These are phyloP conservation scores for Acronicta alni DNA, from an alignment of 2,888 invertebrate genomes.

Conservation along the genomic window DNA sequence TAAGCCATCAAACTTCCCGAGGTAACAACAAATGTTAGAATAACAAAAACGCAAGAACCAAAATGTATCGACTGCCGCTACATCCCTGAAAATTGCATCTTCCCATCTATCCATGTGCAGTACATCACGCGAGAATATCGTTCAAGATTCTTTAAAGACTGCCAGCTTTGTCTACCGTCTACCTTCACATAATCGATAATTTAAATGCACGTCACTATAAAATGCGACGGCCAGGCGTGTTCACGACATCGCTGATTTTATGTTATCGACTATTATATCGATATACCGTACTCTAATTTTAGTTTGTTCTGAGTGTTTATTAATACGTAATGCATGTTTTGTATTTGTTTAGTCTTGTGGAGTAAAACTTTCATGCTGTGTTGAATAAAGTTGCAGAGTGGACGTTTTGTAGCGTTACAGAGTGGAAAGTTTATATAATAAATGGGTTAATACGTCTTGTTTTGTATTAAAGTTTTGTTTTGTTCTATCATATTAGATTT, in stretches of 20 bases:
- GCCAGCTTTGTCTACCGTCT: slow-evolving; percentile 69
- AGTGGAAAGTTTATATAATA: slow-evolving; percentile 6
- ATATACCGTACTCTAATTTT: slow-evolving; percentile 47
- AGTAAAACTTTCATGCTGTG: slow-evolving; percentile 1
- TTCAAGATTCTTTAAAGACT: slow-evolving; percentile 64
- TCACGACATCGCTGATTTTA: slow-evolving; percentile 51
- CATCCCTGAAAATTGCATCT: slow-evolving; percentile 61
- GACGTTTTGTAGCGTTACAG: neutral
- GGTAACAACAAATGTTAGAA: too few relatives aligned
- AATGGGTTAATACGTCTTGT: slow-evolving; percentile 7
- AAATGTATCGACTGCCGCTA: slow-evolving; percentile 30
- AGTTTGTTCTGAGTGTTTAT: slow-evolving; percentile 37
- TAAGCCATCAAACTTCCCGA: too few relatives aligned
- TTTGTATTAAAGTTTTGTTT: slow-evolving; percentile 20
- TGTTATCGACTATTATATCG: slow-evolving; percentile 51
- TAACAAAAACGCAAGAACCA: too few relatives aligned
- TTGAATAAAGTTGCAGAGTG: slow-evolving; percentile 12
- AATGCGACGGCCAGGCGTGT: slow-evolving; percentile 50
- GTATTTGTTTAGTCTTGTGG: slow-evolving; percentile 14
- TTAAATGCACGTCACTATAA: slow-evolving; percentile 70
- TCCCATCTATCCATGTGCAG: slow-evolving; percentile 58
- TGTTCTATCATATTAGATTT: neutral
- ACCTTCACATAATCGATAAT: slow-evolving; percentile 68
- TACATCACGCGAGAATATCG: slow-evolving; percentile 63
- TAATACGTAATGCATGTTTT: slow-evolving; percentile 35